Base-by-base conservation (phyloP, 1,140 invertebrate species). In the Cheumatopsyche charites region DNA sequence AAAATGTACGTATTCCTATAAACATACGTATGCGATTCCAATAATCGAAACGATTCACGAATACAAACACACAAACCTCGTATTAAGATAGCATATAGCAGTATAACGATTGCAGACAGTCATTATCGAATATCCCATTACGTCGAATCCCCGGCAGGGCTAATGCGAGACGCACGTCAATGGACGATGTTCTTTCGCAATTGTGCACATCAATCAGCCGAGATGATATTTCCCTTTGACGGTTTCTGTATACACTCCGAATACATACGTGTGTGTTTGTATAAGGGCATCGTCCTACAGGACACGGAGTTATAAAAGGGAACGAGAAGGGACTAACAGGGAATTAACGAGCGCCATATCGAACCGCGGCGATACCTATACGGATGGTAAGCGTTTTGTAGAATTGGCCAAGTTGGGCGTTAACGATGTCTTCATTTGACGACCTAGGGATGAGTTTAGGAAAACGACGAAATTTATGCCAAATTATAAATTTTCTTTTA, bases 181-280 rank as follows among this genome's bases (percentile, higher is more conserved):
- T 58, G 21, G 55, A 58, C 19, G 55, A 58, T 26, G 55, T 58
- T 58, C 55, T 25, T 58, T 58, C 55, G 55, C 19, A 58, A 58
- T 58, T 26, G 55, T 26, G 21, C 19, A 58, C 55, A 58, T 58
- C 55, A 58, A 58, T 58, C 55, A 58, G 55, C 23, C 21, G 19
- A 25, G 23, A 58, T 23, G 55, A 58, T 58, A 58, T 58, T 58
- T 58, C 55, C 55, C 55, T 58, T 58, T 58, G 47, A 52, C 47
- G 47, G 9, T 52, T 52, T 52, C 15, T 6, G 1, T 19, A 7
- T 19, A 45, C 43, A 45, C 13, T n/a, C 23, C 15, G 11, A 9
- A 52, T 17, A 19, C 23, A 9, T 5, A 1, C 9, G 23, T 58
- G 17, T 25, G 23, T 58, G 13, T n/a, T 25, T 17, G 23, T 21